These are phyloP conservation scores for Scaptomyza pallida DNA, from an alignment of 1,140 invertebrate genomes.

Conservation along the genomic window DNA sequence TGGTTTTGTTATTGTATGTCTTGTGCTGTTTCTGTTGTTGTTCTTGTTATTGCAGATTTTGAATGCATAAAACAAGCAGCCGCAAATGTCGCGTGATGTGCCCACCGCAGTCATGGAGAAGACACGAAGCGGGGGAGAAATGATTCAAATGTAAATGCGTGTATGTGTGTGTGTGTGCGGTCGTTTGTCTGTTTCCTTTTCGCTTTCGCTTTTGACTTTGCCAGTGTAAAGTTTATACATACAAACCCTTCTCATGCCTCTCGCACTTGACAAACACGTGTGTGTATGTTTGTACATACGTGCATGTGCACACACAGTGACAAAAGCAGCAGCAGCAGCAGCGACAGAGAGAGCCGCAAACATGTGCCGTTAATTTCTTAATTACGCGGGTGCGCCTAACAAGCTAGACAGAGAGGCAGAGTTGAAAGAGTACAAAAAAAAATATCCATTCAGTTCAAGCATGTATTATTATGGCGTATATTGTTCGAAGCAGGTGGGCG, in stretches of 20 bases:
- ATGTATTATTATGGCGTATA: slow-evolving; percentile 36
- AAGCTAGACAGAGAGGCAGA: slow-evolving; percentile 24
- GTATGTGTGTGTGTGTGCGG: slow-evolving; percentile 48
- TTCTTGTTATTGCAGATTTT: slow-evolving; percentile 46
- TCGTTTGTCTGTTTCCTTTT: slow-evolving; percentile 64
- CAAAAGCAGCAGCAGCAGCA: slow-evolving; percentile 6
- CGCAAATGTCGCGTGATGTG: slow-evolving; percentile 61
- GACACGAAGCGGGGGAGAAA: not conserved
- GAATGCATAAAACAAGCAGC: slow-evolving; percentile 59
- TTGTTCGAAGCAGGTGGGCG: too few species aligned
- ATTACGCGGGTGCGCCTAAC: slow-evolving; percentile 66
- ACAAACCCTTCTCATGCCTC: slow-evolving; percentile 68
- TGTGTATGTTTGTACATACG: slow-evolving; percentile 3
- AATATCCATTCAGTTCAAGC: slow-evolving; percentile 64
- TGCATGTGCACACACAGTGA: slow-evolving; percentile 24
- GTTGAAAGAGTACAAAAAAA: slow-evolving; percentile 29
- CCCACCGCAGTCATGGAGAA: not conserved
- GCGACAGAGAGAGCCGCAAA: slow-evolving; percentile 53
- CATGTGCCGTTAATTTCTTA: slow-evolving; percentile 81
- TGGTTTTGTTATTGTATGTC: slow-evolving; percentile 53
- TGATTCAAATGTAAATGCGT: slow-evolving; percentile 35
- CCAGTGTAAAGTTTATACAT: slow-evolving; percentile 47
- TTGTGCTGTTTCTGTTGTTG: slow-evolving; percentile 41
- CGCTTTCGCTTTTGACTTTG: slow-evolving; percentile 76
- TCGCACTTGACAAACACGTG: slow-evolving; percentile 64